A percentile compares a stretch with the other conserved stretches of the same genome.
phyloP scores from a whole-genome alignment of 2,797 vertebrate genomes.

The Fratercula arctica region DNA sequence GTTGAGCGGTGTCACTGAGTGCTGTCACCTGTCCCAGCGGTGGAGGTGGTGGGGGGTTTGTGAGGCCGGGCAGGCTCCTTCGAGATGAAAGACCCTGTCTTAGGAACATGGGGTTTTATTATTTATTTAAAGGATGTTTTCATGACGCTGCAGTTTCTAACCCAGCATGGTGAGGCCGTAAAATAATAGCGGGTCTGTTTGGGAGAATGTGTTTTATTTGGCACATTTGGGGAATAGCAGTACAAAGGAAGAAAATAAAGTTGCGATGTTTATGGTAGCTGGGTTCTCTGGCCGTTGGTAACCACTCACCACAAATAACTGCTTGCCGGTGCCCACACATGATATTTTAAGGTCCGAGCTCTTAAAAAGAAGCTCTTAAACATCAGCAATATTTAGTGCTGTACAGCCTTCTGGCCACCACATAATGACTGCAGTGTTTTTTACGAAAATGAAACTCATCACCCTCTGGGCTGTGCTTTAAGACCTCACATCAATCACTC shows the following conservation, averaged over 20 bases:
- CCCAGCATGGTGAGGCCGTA: not conserved
- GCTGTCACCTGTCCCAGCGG: not conserved
- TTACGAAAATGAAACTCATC: conserved; percentile 62
- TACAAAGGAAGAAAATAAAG: conserved; percentile 47
- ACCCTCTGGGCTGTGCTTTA: conserved; percentile 47
- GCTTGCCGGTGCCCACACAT: conserved; percentile 40
- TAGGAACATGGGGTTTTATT: conserved; percentile 17
- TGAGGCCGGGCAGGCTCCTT: conserved; percentile 1
- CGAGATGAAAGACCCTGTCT: not conserved
- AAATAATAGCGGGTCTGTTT: conserved; percentile 43
- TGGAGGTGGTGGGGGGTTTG: not conserved
- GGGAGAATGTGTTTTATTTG: conserved; percentile 59
- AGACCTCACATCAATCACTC: conserved; percentile 58
- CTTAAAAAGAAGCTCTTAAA: conserved; percentile 51
- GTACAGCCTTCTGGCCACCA: conserved; percentile 22
- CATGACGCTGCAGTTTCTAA: conserved; percentile 52
- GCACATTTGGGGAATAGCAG: not conserved
- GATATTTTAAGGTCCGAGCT: conserved; percentile 45
- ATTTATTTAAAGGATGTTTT: conserved; percentile 60
- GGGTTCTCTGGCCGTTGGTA: conserved; percentile 35
- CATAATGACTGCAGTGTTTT: conserved; percentile 58
- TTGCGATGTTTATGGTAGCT: conserved; percentile 45
- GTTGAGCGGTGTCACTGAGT: not conserved
- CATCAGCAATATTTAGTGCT: conserved; percentile 50
- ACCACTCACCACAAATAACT: conserved; percentile 59